Evolutionary conservation across 2,797 vertebrate species (phyloP).

Genomic region (Danio albolineatus): DNA sequence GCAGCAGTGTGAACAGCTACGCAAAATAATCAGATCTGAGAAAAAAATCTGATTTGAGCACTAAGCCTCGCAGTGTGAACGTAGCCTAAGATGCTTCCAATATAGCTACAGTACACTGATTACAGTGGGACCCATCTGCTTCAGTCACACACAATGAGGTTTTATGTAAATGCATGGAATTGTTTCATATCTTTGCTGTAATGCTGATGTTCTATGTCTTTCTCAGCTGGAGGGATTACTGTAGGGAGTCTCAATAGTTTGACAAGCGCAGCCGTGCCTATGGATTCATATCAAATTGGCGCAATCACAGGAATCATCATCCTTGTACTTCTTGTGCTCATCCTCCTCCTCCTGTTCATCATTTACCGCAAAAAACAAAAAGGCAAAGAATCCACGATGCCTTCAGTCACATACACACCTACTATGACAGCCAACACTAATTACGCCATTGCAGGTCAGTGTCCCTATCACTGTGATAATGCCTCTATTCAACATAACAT

Average conservation of each 20-base stretch:
- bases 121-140: not conserved
- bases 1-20: too few species aligned
- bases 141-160: not conserved
- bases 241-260: constrained; percentile 91
- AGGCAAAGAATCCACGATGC: constrained; percentile 89
- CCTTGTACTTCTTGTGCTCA: constrained; percentile 89
- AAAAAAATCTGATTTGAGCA: too few species aligned
- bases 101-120: not conserved
- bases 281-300: constrained; percentile 93
- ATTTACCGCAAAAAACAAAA: constrained; percentile 94
- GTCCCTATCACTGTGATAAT: not conserved
- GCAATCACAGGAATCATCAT: constrained; percentile 91
- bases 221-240: constrained; percentile 86
- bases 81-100: not conserved
- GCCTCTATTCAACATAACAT: not conserved
- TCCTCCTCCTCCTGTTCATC: constrained; percentile 90
- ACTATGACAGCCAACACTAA: constrained; percentile 87
- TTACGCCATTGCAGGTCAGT: constrained; percentile 85
- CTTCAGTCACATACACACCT: constrained; percentile 91
- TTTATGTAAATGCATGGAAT: not conserved
- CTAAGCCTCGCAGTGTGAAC: too few species aligned
- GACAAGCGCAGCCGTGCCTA: constrained; percentile 89
- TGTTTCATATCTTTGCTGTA: not conserved
- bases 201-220: not conserved
- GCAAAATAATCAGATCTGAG: too few species aligned